phyloP scores from a whole-genome alignment of 2,797 vertebrate genomes.

The Lutjanus campechanus region DNA sequence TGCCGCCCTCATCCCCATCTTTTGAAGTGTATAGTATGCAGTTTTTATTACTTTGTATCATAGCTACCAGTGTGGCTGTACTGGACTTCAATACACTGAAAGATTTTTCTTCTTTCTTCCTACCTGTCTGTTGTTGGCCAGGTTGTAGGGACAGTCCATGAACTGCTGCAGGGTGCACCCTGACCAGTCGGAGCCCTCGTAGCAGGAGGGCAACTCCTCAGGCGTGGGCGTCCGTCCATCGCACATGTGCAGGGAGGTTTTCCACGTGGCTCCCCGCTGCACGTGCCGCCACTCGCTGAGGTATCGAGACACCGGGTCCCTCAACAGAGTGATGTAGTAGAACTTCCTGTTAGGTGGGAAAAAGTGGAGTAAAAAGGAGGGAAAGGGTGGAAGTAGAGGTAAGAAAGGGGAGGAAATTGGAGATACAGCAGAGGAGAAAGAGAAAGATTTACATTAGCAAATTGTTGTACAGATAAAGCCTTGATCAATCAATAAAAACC shows the following conservation, averaged over 20 bases:
- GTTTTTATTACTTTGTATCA: background rate
- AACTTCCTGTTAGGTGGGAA: slow-evolving; percentile 89
- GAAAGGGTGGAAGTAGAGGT: no score
- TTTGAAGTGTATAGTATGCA: background rate
- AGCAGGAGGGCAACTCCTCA: slow-evolving; percentile 95
- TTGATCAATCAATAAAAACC: slow-evolving; percentile 19
- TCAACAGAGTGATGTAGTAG: slow-evolving; percentile 97
- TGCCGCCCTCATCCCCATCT: background rate
- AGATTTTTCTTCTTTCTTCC: background rate
- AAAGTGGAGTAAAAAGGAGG: no score
- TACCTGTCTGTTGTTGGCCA: slow-evolving; percentile 95
- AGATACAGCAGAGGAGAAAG: background rate
- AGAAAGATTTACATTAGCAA: slow-evolving; percentile 2
- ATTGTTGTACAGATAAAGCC: background rate
- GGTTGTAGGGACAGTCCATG: slow-evolving; percentile 97
- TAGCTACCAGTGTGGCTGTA: background rate
- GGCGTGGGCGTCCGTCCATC: slow-evolving; percentile 96
- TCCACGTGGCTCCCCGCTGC: slow-evolving; percentile 97
- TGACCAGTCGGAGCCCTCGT: slow-evolving; percentile 97
- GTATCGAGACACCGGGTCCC: slow-evolving; percentile 97
- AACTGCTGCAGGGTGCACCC: slow-evolving; percentile 98
- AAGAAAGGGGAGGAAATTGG: background rate
- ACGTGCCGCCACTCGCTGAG: slow-evolving; percentile 98
- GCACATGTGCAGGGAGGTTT: slow-evolving; percentile 98
- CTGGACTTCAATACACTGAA: background rate